phyloP scores from a whole-genome alignment of 2,888 invertebrate species.

The Machimus rusticus region DNA sequence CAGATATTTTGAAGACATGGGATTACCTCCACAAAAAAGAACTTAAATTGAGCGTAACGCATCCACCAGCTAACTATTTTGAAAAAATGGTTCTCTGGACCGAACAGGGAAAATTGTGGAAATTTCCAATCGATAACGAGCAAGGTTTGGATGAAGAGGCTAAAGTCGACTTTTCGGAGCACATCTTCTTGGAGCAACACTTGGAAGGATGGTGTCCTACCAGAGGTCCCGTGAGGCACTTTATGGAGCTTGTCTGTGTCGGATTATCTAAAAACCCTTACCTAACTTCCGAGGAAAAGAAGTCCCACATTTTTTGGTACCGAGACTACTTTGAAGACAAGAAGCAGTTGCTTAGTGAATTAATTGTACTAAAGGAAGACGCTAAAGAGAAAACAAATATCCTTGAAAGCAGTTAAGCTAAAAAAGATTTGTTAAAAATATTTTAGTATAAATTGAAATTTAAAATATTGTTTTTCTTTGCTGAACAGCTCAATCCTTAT shows the following conservation, averaged over 20 bases:
- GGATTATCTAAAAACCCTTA: slow-evolving; percentile 95
- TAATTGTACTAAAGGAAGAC: slow-evolving; percentile 53
- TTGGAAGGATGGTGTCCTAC: slow-evolving; percentile 89
- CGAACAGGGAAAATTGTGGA: slow-evolving; percentile 92
- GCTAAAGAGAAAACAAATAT: not conserved
- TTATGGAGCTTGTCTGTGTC: slow-evolving; percentile 95
- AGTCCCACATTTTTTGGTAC: slow-evolving; percentile 91
- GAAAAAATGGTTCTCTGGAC: slow-evolving; percentile 96
- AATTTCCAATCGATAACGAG: slow-evolving; percentile 97
- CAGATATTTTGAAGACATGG: slow-evolving; percentile 72
- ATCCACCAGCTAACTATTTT: slow-evolving; percentile 86
- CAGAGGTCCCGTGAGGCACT: slow-evolving; percentile 90
- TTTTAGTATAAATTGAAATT: not conserved
- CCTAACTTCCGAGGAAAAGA: slow-evolving; percentile 85
- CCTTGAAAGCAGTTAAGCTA: not conserved
- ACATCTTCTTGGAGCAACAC: slow-evolving; percentile 89
- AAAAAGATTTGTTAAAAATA: slow-evolving; percentile 3
- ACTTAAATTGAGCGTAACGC: slow-evolving; percentile 71
- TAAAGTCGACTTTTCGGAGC: slow-evolving; percentile 86
- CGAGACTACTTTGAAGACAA: slow-evolving; percentile 87
- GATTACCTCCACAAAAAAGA: slow-evolving; percentile 71
- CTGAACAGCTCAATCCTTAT: not conserved
- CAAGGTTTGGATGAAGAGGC: slow-evolving; percentile 77
- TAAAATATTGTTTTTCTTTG: not conserved
- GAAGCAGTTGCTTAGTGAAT: slow-evolving; percentile 69